These are phyloP conservation scores for Sinocyclocheilus grahami DNA, from an alignment of 2,113 vertebrate genomes.

Conservation along the genomic window DNA sequence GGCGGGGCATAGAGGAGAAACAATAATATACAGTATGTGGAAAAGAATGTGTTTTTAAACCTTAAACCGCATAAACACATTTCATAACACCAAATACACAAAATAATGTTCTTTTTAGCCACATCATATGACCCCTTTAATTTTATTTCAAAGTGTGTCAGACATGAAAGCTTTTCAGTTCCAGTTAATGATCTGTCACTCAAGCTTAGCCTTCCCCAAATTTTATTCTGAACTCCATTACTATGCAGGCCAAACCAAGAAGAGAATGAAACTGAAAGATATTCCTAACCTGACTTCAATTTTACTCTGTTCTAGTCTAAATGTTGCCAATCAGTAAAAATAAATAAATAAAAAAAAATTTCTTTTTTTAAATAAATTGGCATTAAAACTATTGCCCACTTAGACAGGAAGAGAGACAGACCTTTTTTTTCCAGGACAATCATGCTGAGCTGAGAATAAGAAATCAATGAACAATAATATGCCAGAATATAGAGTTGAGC, in stretches of 20 bases:
- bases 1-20: no score
- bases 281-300: conserved; percentile 18
- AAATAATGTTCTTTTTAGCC: no score
- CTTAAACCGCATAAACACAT: no score
- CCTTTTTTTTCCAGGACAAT: neutral
- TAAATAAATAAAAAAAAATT: no score
- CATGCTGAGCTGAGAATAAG: no score
- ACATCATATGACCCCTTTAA: neutral
- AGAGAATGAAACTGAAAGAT: neutral
- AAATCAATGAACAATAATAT: conserved; percentile 20
- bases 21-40: no score
- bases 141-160: conserved; percentile 24
- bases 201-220: conserved; percentile 9
- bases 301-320: neutral
- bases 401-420: neutral
- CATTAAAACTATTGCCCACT: neutral
- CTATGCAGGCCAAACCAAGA: neutral
- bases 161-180: conserved; percentile 47
- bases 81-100: no score
- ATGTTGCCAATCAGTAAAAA: neutral
- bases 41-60: no score
- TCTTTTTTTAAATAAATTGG: no score
- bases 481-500: neutral
- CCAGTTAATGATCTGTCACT: conserved; percentile 50
- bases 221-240: neutral